Evolutionary conservation across 2,888 invertebrate species (phyloP), one percentile per base, ranked within the genome.

Genomic region (Platycheirus albimanus): DNA sequence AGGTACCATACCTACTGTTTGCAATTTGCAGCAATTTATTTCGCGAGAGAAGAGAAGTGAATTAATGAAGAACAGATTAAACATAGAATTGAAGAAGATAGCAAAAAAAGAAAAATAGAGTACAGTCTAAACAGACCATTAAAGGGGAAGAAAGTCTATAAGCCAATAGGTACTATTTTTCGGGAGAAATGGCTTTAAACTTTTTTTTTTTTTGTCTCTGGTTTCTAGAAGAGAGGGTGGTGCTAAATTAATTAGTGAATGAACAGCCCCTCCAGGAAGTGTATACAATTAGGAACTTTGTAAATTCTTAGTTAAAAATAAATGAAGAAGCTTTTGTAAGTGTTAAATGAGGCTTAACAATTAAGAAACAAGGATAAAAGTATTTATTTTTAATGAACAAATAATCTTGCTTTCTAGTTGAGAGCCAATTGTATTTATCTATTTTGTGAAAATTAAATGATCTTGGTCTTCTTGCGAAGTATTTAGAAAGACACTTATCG

Each of bases 11-110:
- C n/a, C n/a, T n/a, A n/a, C 10, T 70, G 49, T 71, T 64, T 71
- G 71, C 64, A 58, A 71, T 77, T 77, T 77, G 64, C 77, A 71
- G 63, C 71, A 77, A 77, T 71, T 77, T 77, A 77, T 71, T 36
- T 71, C 47, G 71, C 63, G 43, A n/a, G n/a, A n/a, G 33, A 58
- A 58, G 38, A 49, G 56, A 67, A 67, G 64, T 71, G 43, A 77
- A 77, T 77, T 77, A 71, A 77, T 71, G 71, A 77, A 77, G 56
- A 70, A 56, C 70, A 47, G 33, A 64, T 19, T 52, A 70, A 64
- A 71, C 49, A 56, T 45, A n/a, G 51, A 45, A 38, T 20, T 17
- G 52, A n/a, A 38, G 51, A 52, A 61, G 30, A 45, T 28, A n/a
- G n/a, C n/a, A n/a, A n/a, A n/a, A n/a, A n/a, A n/a, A n/a, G 43